phyloP scores from a whole-genome alignment of 2,888 invertebrate species.

The Pollenia angustigena region DNA sequence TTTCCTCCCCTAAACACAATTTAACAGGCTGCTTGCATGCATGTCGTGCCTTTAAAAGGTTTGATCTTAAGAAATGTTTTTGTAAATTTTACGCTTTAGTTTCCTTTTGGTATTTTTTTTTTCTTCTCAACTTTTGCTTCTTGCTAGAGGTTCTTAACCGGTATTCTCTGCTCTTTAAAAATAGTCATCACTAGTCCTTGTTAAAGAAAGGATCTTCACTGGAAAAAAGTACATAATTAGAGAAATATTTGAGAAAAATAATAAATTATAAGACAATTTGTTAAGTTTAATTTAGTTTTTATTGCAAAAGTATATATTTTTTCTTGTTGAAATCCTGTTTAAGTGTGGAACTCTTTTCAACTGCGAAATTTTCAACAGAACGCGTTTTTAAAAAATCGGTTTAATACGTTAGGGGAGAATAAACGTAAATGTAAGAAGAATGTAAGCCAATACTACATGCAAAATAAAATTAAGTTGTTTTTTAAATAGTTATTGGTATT shows the following conservation, averaged over 20 bases:
- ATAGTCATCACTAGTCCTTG: conserved; percentile 69
- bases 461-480: not conserved
- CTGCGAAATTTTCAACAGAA: conserved; percentile 12
- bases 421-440: not conserved
- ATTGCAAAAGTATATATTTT: conserved; percentile 17
- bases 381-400: not conserved
- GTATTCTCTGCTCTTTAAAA: not conserved
- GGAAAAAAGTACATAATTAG: conserved; percentile 5
- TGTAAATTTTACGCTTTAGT: conserved; percentile 25
- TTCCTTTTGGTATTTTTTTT: not conserved
- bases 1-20: conserved; percentile 62
- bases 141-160: conserved; percentile 13
- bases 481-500: not conserved
- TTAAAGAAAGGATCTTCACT: conserved; percentile 74
- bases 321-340: conserved; percentile 71
- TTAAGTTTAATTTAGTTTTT: conserved; percentile 1
- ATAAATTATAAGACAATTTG: not conserved
- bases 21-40: not conserved
- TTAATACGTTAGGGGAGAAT: not conserved
- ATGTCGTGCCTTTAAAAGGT: not conserved
- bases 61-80: not conserved
- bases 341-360: conserved; percentile 46
- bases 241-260: conserved; percentile 3
- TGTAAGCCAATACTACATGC: not conserved
- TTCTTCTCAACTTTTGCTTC: not conserved